Conservation (phyloP, 2,797 vertebrate genomes). For the Arnoldichthys spilopterus region DNA sequence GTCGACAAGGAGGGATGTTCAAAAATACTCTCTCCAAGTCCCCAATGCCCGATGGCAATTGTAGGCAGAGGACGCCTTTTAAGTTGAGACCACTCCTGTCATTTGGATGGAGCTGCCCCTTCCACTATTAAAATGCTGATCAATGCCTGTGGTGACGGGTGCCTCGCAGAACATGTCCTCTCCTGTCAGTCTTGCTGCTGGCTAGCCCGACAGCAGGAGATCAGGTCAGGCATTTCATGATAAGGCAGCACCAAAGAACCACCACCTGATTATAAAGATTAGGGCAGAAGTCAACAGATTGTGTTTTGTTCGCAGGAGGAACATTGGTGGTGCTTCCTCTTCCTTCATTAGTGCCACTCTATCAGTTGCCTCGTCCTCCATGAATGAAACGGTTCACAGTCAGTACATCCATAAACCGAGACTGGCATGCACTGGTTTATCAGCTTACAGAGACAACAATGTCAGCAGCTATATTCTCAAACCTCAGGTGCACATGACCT, state of each 20-base stretch:
- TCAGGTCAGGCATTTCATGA: neutral
- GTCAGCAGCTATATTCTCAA: neutral
- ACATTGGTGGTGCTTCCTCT: neutral
- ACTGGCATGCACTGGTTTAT: neutral
- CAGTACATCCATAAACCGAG: too few species aligned
- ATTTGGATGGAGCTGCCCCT: neutral
- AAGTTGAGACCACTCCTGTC: slow-evolving; percentile 24
- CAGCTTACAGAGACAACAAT: neutral
- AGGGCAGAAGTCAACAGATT: neutral
- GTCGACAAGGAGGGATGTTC: slow-evolving; percentile 7
- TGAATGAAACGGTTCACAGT: neutral
- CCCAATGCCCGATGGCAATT: slow-evolving; percentile 17
- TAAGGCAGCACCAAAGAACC: neutral
- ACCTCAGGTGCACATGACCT: neutral
- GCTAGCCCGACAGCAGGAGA: slow-evolving; percentile 16
- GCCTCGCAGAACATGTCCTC: slow-evolving; percentile 26
- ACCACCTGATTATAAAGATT: neutral
- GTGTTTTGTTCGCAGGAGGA: neutral
- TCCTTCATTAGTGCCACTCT: neutral
- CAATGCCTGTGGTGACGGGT: slow-evolving; percentile 16
- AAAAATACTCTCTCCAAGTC: slow-evolving; percentile 11
- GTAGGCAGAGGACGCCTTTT: slow-evolving; percentile 12
- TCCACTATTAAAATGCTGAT: slow-evolving; percentile 8
- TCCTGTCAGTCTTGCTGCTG: slow-evolving; percentile 40
- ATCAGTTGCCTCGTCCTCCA: neutral